These are phyloP conservation scores for Sycobia sp. DNA, from an alignment of 1,140 invertebrate species.

Conservation along the genomic window DNA sequence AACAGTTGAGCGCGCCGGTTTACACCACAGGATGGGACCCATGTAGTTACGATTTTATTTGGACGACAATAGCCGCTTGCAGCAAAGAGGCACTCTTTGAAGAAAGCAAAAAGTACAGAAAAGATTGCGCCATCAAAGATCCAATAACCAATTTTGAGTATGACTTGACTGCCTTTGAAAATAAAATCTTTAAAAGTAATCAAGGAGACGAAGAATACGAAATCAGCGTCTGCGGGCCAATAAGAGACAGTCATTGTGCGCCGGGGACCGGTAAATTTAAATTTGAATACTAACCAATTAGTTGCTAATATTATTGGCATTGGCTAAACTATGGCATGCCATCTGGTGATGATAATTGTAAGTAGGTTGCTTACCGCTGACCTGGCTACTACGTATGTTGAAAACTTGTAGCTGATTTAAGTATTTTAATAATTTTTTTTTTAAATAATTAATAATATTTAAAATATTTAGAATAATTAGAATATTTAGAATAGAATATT, in stretches of 20 bases:
- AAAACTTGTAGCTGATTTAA: too few relatives aligned
- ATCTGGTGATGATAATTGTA: too few relatives aligned
- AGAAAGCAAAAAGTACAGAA: constrained; percentile 25
- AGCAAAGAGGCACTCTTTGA: constrained; percentile 43
- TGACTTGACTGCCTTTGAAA: constrained; percentile 18
- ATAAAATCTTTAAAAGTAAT: neutral
- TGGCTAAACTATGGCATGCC: too few relatives aligned
- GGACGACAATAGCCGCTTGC: constrained; percentile 39
- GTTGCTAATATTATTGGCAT: too few relatives aligned
- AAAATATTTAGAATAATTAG: too few relatives aligned
- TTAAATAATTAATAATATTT: too few relatives aligned
- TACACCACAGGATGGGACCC: constrained; percentile 36
- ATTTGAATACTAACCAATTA: too few relatives aligned
- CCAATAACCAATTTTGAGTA: neutral
- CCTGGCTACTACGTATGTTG: too few relatives aligned
- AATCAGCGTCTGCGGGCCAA: constrained; percentile 44
- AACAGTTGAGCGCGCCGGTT: too few relatives aligned
- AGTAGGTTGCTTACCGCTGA: too few relatives aligned
- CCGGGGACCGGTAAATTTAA: constrained; percentile 44
- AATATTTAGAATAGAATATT: too few relatives aligned
- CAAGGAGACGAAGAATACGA: constrained; percentile 37
- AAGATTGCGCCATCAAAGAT: neutral
- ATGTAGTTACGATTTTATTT: constrained; percentile 44
- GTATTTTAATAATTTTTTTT: too few relatives aligned
- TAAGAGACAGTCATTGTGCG: constrained; percentile 36